Conservation (phyloP, 23 tunicate species). For the Ciona savignyi region DNA sequence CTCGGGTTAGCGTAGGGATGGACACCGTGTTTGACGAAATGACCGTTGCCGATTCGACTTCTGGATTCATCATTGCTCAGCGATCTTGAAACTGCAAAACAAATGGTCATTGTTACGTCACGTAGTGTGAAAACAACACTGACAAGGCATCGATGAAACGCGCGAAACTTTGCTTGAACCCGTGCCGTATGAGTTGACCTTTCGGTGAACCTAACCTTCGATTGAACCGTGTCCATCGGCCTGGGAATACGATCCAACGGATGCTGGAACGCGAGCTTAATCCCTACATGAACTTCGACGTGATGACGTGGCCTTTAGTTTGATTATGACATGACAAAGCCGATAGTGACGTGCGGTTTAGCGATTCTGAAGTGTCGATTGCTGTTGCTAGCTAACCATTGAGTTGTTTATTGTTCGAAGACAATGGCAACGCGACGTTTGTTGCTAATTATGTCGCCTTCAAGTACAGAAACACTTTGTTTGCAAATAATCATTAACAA, state of each 20-base stretch:
- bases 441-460: background rate
- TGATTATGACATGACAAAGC: background rate
- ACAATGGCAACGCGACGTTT: background rate
- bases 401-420: background rate
- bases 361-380: background rate
- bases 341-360: background rate
- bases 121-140: background rate
- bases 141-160: background rate
- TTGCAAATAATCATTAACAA: background rate
- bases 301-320: slow-evolving; percentile 1
- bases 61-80: slow-evolving; percentile 15
- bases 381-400: too few species aligned
- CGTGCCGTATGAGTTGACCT: background rate
- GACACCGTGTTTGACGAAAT: slow-evolving; percentile 24
- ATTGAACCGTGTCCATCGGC: background rate
- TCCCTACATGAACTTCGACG: background rate
- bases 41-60: slow-evolving; percentile 10
- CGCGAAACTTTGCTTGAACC: background rate
- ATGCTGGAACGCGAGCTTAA: background rate
- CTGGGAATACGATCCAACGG: background rate
- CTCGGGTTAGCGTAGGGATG: slow-evolving; percentile 20
- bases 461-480: background rate
- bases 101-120: background rate
- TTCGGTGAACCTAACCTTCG: background rate
- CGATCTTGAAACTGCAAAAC: slow-evolving; percentile 9